A percentile compares a stretch with the other conserved stretches of the same genome.
Conservation (phyloP, 2,888 invertebrate genomes). For the Lithophane socia region DNA sequence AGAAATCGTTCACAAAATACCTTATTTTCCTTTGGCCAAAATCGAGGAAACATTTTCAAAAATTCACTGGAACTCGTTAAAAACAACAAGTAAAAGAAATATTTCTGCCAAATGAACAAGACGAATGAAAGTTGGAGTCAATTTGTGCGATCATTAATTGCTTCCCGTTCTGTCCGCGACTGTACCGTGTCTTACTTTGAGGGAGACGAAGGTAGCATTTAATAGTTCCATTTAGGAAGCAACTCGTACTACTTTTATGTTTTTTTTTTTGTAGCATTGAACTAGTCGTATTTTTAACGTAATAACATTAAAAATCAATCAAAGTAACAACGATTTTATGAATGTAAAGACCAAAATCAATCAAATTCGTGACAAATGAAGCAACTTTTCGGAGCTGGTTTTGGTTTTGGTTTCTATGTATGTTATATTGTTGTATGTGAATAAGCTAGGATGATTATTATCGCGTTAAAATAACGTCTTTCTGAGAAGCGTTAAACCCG, state of each 20-base stretch:
- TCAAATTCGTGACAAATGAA: background rate
- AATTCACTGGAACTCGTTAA: slow-evolving; percentile 13
- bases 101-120: slow-evolving; percentile 39
- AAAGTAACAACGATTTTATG: background rate
- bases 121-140: slow-evolving; percentile 34
- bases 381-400: background rate
- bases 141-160: slow-evolving; percentile 54
- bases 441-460: background rate
- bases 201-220: slow-evolving; percentile 12
- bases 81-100: slow-evolving; percentile 36
- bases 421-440: background rate
- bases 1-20: no score
- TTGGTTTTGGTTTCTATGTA: background rate
- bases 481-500: no score
- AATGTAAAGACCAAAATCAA: background rate
- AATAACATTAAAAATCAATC: background rate
- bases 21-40: background rate
- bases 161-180: slow-evolving; percentile 32
- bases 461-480: background rate
- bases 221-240: slow-evolving; percentile 18
- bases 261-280: no score
- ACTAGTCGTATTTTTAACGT: background rate
- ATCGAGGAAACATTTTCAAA: background rate
- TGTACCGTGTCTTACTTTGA: slow-evolving; percentile 16
- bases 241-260: background rate